phyloP scores from a whole-genome alignment of 1,140 invertebrate genomes.

The Dinothrombium tinctorium region DNA sequence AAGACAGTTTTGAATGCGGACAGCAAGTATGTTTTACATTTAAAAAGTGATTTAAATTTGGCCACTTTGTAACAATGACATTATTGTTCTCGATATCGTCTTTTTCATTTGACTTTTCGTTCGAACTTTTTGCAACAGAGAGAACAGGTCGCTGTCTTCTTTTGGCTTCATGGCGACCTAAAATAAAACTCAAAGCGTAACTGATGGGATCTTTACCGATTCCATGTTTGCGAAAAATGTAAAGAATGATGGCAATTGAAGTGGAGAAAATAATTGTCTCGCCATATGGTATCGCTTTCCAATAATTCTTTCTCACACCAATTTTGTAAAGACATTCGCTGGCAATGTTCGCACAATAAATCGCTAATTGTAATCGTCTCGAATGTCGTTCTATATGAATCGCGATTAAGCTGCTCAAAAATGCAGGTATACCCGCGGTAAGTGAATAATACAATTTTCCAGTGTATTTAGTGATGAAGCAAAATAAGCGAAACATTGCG shows the following conservation, averaged over 20 bases:
- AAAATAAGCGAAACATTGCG: background rate
- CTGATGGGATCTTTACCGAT: slow-evolving; percentile 7
- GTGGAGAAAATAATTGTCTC: slow-evolving; percentile 7
- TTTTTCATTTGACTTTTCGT: background rate
- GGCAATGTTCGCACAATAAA: slow-evolving; percentile 55
- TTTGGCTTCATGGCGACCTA: too few relatives aligned
- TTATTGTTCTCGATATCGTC: background rate
- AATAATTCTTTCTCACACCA: too few relatives aligned
- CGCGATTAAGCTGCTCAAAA: slow-evolving; percentile 4
- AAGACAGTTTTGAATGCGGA: background rate
- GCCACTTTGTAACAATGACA: too few relatives aligned
- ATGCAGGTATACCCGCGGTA: background rate
- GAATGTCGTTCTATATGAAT: slow-evolving; percentile 37
- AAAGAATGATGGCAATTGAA: slow-evolving; percentile 1
- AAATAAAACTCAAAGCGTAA: slow-evolving; percentile 6
- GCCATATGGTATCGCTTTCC: background rate
- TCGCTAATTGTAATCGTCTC: slow-evolving; percentile 36
- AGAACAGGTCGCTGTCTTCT: background rate
- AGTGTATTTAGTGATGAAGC: background rate
- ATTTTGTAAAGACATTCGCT: slow-evolving; percentile 2
- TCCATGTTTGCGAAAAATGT: background rate
- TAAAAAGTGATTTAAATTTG: background rate
- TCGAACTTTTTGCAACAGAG: background rate
- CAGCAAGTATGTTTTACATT: background rate
- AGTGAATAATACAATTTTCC: slow-evolving; percentile 3